Evolutionary conservation across 2,113 vertebrate genomes (phyloP).

Genomic region (Smithornis capensis): DNA sequence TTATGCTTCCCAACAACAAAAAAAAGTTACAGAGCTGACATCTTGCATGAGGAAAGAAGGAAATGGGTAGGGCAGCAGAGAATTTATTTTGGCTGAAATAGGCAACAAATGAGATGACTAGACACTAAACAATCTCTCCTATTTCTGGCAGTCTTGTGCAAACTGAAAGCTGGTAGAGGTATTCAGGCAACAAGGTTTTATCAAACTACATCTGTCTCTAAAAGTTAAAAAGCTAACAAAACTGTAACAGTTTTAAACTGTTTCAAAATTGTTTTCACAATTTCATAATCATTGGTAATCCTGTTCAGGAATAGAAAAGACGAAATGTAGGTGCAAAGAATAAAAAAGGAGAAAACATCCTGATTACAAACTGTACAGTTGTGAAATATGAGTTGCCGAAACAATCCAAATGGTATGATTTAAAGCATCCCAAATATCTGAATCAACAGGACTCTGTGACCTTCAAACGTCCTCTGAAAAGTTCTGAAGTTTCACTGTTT

Average conservation of each 20-base stretch:
- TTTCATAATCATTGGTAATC: neutral
- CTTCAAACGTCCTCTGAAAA: neutral
- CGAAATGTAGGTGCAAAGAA: neutral
- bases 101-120: conserved; percentile 5
- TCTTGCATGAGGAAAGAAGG: neutral
- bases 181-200: neutral
- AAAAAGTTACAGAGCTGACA: neutral
- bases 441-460: neutral
- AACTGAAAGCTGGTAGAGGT: neutral
- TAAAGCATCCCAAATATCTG: neutral
- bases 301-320: neutral
- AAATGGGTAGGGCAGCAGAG: neutral
- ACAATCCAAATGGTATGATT: neutral
- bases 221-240: neutral
- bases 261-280: neutral
- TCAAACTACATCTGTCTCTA: conserved; percentile 5
- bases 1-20: neutral
- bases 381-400: neutral
- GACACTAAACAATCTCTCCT: neutral
- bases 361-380: neutral
- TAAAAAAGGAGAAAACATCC: neutral
- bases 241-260: neutral
- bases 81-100: conserved; percentile 29
- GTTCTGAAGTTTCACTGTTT: neutral
- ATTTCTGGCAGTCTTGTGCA: neutral